Base-by-base conservation (phyloP, 2,888 invertebrate species). In the Hartigia nigra region DNA sequence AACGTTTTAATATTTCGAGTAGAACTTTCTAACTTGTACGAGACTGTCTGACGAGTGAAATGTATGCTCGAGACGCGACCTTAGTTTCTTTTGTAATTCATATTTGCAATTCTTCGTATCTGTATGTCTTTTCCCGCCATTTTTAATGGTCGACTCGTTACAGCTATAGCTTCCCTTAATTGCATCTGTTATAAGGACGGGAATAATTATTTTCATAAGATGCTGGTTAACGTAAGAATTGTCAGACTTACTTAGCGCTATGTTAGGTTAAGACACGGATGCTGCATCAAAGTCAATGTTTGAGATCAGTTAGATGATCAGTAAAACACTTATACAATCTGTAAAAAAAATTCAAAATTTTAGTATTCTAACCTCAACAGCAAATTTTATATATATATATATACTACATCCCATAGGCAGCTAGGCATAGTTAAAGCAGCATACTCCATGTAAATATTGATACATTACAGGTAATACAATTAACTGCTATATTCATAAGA, bases 171-270 rank as follows among this genome's bases (percentile, higher is more conserved):
- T 72, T 55, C 74, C 75, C 83, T 82, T 86, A 85, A 86, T 86
- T 86, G 85, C 81, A 81, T 82, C 81, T 86, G 81, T 80, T 75
- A 72, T 83, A 85, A 84, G 78, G 84, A 83, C 83, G 83, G 84
- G 82, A 80, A 86, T 80, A 82, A 84, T 84, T 85, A 85, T 80
- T 79, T 85, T 82, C 78, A 81, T 80, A 77, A 72, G 31, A 9
- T 55, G 23, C 23, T 9, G 9, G 55, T 2, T 55, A 9, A 23
- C 23, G 23, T 9, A 2, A 9, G 5, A 55, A 55, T 55, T 55
- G 23, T 23, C 14, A 9, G 55, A 55, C 23, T 9, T 39, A 0
- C 39, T 55, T 23, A 9, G 23, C 23, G 9, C 39, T 39, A 39
- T 4, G 14, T 55, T 23, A 55, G 9, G 55, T 9, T 9, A 9